phyloP scores from a whole-genome alignment of 2,113 vertebrate species.

The Hippoglossus stenolepis region DNA sequence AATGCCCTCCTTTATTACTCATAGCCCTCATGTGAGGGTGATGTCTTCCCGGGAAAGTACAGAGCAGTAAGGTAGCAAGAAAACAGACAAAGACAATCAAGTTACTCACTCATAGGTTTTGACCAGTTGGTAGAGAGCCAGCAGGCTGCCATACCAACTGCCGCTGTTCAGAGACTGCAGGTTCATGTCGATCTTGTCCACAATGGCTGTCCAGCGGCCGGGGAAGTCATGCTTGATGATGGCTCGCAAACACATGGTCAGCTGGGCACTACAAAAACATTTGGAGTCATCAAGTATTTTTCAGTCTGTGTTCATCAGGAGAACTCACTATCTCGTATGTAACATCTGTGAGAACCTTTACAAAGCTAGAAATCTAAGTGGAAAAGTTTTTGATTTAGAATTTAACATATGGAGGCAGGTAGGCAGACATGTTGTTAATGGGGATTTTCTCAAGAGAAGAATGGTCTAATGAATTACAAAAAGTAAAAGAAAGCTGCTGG shows the following conservation, averaged over 20 bases:
- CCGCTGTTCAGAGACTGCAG: conserved; percentile 92
- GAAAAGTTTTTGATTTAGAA: neutral
- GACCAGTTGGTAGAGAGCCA: conserved; percentile 96
- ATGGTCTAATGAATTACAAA: too few relatives aligned
- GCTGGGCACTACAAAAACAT: conserved; percentile 85
- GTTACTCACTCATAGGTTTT: conserved; percentile 97
- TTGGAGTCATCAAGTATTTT: neutral
- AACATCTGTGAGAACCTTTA: neutral
- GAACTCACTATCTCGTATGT: too few relatives aligned
- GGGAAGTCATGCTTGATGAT: conserved; percentile 98
- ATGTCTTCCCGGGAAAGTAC: too few relatives aligned
- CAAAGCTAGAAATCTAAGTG: neutral
- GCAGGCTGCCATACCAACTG: conserved; percentile 94
- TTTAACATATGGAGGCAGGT: too few relatives aligned
- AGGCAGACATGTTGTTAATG: neutral
- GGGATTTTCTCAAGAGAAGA: too few relatives aligned
- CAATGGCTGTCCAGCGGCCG: conserved; percentile 93
- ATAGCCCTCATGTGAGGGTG: too few relatives aligned
- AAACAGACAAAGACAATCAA: neutral
- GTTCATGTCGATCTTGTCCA: conserved; percentile 93
- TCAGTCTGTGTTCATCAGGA: too few relatives aligned
- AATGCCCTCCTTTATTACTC: too few relatives aligned
- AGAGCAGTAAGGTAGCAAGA: too few relatives aligned
- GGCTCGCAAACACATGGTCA: conserved; percentile 94
- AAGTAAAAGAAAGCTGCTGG: too few relatives aligned